Base-by-base conservation (phyloP, 1,140 invertebrate genomes). In the Diploscapter pachys region DNA sequence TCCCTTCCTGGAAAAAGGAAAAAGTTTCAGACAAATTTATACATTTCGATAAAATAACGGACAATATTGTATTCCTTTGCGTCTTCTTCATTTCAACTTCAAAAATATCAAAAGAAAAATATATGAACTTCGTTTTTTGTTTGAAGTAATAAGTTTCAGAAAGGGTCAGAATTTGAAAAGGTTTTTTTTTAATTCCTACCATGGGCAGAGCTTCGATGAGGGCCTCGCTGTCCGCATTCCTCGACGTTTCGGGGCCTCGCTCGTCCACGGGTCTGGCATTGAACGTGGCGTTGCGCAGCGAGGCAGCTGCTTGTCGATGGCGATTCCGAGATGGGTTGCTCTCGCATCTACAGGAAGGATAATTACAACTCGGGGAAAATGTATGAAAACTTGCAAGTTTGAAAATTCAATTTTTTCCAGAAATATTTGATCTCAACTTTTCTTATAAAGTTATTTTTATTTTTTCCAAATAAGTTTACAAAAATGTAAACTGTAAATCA, bases 311-410 rank as follows among this genome's bases (percentile, higher is more conserved):
- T 3, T 63, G 5, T 11, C 75, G 69, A 62, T 72, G 67, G 55
- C 63, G 65, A 48, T 64, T 76, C 57, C 53, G 55, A 50, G 55
- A 54, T 8, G 75, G 75, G 56, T 76, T 76, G 63, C 75, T 76
- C 51, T 76, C 75, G 53, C 68, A 76, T 54, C 75, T 76, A 31
- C 31, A 31, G 31, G 31, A n/a, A 64, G 64, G 4, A 54, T 31
- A 31, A 31, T 31, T 31, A 31, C 31, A 31, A 31, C 31, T 31
- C 1, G 31, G 31, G 31, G 31, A 31, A 31, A 31, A 31, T 31
- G 31, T 31, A 31, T 31, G 31, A 31, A 31, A 31, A 31, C 31
- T 31, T 31, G 31, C 31, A 31, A 31, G 31, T 31, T 31, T 31
- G 31, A 31, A 31, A 31, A 31, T 31, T 31, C 31, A 31, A 31